These are phyloP conservation scores for Sogatella furcifera DNA, from an alignment of 1,140 invertebrate species.

Conservation along the genomic window DNA sequence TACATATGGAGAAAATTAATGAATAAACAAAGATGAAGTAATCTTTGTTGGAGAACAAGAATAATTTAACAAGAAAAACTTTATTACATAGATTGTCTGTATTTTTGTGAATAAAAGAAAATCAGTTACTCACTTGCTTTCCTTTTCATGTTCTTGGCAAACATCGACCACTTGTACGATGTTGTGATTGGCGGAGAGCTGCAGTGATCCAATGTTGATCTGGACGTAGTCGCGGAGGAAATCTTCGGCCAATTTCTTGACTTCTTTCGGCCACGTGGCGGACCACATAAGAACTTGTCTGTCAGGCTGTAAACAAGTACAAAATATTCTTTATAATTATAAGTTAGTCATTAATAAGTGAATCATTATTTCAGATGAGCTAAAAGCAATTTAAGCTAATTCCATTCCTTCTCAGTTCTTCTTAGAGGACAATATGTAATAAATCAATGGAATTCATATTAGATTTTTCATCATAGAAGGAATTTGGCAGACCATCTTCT, in stretches of 20 bases:
- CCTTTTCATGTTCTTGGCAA: slow-evolving; percentile 82
- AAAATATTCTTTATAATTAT: no score
- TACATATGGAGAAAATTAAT: no score
- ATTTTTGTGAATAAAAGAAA: no score
- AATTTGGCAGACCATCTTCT: no score
- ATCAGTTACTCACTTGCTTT: slow-evolving; percentile 30
- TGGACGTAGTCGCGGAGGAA: slow-evolving; percentile 92
- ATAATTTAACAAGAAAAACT: no score
- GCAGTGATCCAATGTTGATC: slow-evolving; percentile 91
- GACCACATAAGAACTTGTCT: slow-evolving; percentile 91
- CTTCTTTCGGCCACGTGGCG: slow-evolving; percentile 98
- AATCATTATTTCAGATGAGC: no score
- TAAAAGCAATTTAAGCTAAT: no score
- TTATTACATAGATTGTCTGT: no score
- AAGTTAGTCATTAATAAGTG: no score
- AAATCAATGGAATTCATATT: not conserved
- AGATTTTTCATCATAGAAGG: no score
- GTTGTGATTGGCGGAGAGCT: slow-evolving; percentile 93
- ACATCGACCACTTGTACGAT: slow-evolving; percentile 96
- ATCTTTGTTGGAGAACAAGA: no score
- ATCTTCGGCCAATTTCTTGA: slow-evolving; percentile 86
- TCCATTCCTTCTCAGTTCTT: not conserved
- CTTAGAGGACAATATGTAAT: not conserved
- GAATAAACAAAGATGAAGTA: no score
- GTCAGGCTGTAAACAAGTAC: slow-evolving; percentile 56